Evolutionary conservation across 1,140 invertebrate genomes (phyloP).

Genomic region (Papilio aristodemus): DNA sequence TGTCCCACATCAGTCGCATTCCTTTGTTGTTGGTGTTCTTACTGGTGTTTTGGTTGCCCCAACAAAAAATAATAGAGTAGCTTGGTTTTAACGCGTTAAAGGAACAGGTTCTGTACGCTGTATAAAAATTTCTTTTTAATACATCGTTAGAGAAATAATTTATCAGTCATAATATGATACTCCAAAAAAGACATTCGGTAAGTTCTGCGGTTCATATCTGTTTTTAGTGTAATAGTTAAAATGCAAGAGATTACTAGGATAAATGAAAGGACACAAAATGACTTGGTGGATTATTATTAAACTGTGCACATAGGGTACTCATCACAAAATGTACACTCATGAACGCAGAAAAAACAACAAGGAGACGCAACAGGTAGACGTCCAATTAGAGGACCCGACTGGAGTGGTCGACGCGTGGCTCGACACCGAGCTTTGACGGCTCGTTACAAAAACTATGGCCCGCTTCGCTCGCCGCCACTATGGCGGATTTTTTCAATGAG

Average conservation of each 20-base stretch:
- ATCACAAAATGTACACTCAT: conserved; percentile 55
- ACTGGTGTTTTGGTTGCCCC: not conserved
- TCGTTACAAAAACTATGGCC: conserved; percentile 64
- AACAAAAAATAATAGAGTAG: conserved; percentile 1
- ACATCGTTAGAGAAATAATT: not conserved
- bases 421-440: conserved; percentile 69
- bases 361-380: conserved; percentile 74
- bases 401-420: conserved; percentile 62
- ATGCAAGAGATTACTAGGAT: no score
- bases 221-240: no score
- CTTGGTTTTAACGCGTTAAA: not conserved
- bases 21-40: conserved; percentile 17
- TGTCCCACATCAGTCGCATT: conserved; percentile 19
- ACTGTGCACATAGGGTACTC: conserved; percentile 66
- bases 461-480: conserved; percentile 62
- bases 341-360: conserved; percentile 62
- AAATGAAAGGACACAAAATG: not conserved
- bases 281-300: conserved; percentile 45
- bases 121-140: not conserved
- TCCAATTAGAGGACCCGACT: conserved; percentile 74
- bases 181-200: not conserved
- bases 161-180: not conserved
- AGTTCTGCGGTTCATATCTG: no score
- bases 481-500: conserved; percentile 58
- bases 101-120: not conserved